These are phyloP conservation scores for Grammomys dolichurus DNA, from an alignment of 2,113 vertebrate species.

Conservation along the genomic window DNA sequence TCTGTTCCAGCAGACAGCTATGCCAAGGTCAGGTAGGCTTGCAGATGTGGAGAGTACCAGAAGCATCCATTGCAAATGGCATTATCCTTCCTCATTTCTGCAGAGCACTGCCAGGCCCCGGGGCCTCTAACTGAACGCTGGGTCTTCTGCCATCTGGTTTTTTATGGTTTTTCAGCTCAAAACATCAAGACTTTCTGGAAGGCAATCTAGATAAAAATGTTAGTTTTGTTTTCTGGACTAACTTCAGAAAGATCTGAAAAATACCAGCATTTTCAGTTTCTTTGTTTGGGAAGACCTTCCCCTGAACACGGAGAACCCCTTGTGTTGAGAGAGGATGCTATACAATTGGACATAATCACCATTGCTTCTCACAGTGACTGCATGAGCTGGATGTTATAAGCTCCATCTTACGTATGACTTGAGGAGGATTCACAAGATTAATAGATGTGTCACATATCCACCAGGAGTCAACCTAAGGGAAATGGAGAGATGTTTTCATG, in stretches of 20 bases:
- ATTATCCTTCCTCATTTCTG: conserved; percentile 48
- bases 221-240: neutral
- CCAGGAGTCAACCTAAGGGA: neutral
- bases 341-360: fast-evolving
- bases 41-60: neutral
- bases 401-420: neutral
- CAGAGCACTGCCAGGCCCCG: neutral
- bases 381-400: fast-evolving
- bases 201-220: neutral
- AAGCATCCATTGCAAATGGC: neutral
- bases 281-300: neutral
- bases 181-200: neutral
- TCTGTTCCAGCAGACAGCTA: neutral
- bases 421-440: neutral
- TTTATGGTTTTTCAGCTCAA: conserved; percentile 49
- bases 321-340: neutral
- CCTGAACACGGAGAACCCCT: neutral
- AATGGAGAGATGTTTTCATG: neutral
- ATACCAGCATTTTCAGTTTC: neutral
- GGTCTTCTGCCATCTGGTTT: conserved; percentile 58
- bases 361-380: neutral
- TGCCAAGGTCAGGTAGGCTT: neutral
- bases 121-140: neutral
- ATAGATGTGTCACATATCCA: neutral
- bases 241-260: conserved; percentile 24